Base-by-base conservation (phyloP, 2,888 invertebrate genomes). In the Amiota communis region DNA sequence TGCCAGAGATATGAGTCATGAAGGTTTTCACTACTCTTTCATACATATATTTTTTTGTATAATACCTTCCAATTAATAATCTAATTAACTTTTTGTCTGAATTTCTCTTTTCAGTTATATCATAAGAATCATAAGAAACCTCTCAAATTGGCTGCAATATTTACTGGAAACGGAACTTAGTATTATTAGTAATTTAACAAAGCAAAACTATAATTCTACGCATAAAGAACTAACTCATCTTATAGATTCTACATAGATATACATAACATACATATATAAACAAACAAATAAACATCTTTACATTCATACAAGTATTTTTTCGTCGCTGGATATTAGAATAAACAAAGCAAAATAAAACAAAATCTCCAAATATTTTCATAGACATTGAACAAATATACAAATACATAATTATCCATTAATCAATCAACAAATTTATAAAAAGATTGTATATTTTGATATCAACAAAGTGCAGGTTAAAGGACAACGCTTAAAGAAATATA, bases 381-480 rank as follows among this genome's bases (percentile, higher is more conserved):
- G 79, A 72, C 77, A 76, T 83, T 80, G 74, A 77, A 72, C 74
- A 20, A 67, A 36, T 36, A 23, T 23, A 23, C n/a, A 36, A 36
- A 36, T 6, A 36, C 6, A 6, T 36, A 2, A 36, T 36, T 6
- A 36, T 36, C 36, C 8, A 36, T 36, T 36, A 36, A 36, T 36
- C 36, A 36, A 36, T 36, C 36, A 36, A 36, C 36, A 36, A 36
- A 36, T 36, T 6, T 36, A 36, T 36, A 36, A 2, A 36, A 36
- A 36, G 6, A 36, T 2, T 6, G 2, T 36, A 6, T 36, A 36
- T 36, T 36, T 36, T 36, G 36, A 6, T 36, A 36, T 36, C 36
- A 36, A 36, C 36, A 36, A 36, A 36, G 80, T 78, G 84, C 85
- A 84, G 86, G 84, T 84, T 84, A 80, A 86, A 80, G 82, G 81